Evolutionary conservation across 2,113 vertebrate species (phyloP).

Genomic region (Menidia beryllina): DNA sequence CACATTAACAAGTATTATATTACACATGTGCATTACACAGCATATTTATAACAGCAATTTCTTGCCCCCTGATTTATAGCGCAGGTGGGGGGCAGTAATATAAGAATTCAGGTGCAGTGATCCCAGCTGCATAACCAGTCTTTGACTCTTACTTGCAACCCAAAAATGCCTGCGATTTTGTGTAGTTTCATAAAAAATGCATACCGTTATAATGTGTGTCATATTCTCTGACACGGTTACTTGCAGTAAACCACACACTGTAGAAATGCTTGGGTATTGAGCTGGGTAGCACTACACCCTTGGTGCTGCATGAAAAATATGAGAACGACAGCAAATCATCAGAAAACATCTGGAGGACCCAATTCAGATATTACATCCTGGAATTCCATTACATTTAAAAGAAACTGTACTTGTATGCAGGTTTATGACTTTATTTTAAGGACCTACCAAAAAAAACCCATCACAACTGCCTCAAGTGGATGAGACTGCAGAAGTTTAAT

Average conservation of each 20-base stretch:
- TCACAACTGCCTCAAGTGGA: too few species aligned
- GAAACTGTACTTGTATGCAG: background rate
- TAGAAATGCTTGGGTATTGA: conserved; percentile 47
- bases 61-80: background rate
- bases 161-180: conserved; percentile 25
- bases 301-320: conserved; percentile 33
- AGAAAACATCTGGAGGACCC: too few species aligned
- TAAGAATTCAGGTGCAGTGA: conserved; percentile 1
- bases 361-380: background rate
- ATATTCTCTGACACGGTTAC: conserved; percentile 32
- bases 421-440: background rate
- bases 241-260: conserved; percentile 47
- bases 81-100: background rate
- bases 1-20: background rate
- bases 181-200: conserved; percentile 61
- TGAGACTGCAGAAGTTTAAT: background rate
- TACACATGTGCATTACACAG: background rate
- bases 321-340: conserved; percentile 22
- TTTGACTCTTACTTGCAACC: conserved; percentile 20
- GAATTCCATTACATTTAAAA: background rate
- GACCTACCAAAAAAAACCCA: background rate
- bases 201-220: conserved; percentile 31
- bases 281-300: conserved; percentile 14
- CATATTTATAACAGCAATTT: background rate
- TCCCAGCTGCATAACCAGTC: conserved; percentile 21